Percentiles rank a stretch among this genome's conserved stretches.
Evolutionary conservation across 1,140 invertebrate species (phyloP).

Genomic region (Heliothis virescens): DNA sequence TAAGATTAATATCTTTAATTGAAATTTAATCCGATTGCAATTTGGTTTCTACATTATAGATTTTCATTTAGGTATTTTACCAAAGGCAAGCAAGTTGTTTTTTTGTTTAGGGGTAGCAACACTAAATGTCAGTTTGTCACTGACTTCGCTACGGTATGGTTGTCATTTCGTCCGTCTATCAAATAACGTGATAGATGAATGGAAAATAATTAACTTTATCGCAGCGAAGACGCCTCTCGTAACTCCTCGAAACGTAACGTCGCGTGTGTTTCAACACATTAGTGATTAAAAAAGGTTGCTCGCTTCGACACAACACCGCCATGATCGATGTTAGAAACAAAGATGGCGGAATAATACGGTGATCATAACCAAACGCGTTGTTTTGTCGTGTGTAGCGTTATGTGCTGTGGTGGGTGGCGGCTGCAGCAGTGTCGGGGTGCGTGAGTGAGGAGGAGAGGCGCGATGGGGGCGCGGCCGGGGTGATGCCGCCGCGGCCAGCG

Average conservation of each 20-base stretch:
- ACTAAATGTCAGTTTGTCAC: constrained; percentile 80
- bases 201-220: constrained; percentile 80
- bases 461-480: constrained; percentile 80
- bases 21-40: too few relatives aligned
- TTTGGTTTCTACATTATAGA: too few relatives aligned
- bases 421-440: constrained; percentile 80
- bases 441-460: constrained; percentile 74
- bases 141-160: constrained; percentile 84
- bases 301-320: constrained; percentile 74
- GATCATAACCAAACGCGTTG: constrained; percentile 83
- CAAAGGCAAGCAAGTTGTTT: background rate
- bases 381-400: constrained; percentile 75
- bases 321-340: constrained; percentile 86
- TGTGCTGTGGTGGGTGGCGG: constrained; percentile 77
- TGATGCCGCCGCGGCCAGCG: constrained; percentile 83
- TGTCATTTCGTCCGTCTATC: constrained; percentile 83
- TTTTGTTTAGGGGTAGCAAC: constrained; percentile 42
- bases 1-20: background rate
- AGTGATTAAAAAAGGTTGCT: constrained; percentile 61
- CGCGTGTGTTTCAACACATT: constrained; percentile 60
- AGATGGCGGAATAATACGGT: constrained; percentile 87
- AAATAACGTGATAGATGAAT: constrained; percentile 81
- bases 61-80: background rate
- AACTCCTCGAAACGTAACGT: constrained; percentile 65
- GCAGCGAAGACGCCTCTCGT: constrained; percentile 68